Evolutionary conservation across 1,140 invertebrate genomes (phyloP).

Genomic region (Melipona quadrifasciata): DNA sequence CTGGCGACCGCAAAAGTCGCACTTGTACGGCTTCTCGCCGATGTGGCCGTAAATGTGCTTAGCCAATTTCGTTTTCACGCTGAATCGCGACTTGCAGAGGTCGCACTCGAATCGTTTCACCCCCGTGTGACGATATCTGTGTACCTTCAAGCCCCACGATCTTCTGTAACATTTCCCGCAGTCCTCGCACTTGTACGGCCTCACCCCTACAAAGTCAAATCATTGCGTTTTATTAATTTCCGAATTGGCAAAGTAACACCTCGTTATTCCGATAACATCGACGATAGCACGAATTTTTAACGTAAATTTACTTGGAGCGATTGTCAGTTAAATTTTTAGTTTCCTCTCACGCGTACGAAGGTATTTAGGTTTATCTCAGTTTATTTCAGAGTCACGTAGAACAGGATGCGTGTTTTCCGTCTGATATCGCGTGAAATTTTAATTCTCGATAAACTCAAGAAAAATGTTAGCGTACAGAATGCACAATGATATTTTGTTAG

Average conservation of each 20-base stretch:
- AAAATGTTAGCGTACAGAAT: too few species aligned
- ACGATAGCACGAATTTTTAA: too few species aligned
- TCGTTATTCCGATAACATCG: background rate
- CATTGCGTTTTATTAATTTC: background rate
- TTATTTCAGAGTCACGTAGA: too few species aligned
- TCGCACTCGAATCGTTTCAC: slow-evolving; percentile 62
- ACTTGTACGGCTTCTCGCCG: slow-evolving; percentile 60
- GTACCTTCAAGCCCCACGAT: slow-evolving; percentile 59
- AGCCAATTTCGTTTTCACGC: slow-evolving; percentile 57
- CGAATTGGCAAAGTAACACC: background rate
- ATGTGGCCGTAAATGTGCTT: slow-evolving; percentile 57
- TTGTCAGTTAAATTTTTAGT: too few species aligned
- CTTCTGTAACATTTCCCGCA: slow-evolving; percentile 59
- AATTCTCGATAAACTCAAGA: too few species aligned
- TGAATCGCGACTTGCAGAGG: slow-evolving; percentile 58
- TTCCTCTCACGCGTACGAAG: too few species aligned
- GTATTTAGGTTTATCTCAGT: too few species aligned
- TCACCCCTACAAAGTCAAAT: slow-evolving; percentile 8
- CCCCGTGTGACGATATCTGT: slow-evolving; percentile 57
- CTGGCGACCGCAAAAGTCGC: slow-evolving; percentile 47
- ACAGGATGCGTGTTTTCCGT: too few species aligned
- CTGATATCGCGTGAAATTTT: too few species aligned
- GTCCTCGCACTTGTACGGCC: slow-evolving; percentile 51
- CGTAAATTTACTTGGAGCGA: too few species aligned
- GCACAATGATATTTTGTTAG: too few species aligned